Base-by-base conservation (phyloP, 2,113 vertebrate genomes). In the Marcusenius ussheri region DNA sequence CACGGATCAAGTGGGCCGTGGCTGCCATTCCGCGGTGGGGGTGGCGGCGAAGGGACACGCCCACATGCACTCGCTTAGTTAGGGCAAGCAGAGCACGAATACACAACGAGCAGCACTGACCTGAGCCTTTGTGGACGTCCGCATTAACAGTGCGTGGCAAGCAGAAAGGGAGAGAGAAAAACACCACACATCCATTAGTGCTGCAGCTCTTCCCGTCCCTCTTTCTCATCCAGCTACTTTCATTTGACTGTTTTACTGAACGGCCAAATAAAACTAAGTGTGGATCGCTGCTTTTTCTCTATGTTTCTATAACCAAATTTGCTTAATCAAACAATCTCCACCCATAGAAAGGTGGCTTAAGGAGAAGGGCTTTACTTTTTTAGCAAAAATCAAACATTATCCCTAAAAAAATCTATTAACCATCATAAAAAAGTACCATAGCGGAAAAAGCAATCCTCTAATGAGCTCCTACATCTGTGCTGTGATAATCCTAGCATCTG, bases 121-220 rank as follows among this genome's bases (percentile, higher is more conserved):
- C 97, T 97, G 96, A 97, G 97, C 97, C 96, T 97, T 97, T 95
- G 96, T 92, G 96, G 96, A 96, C 93, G 95, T 97, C 96, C 96
- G 92, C 94, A 95, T 95, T 95, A 96, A 95, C 96, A 96, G 94
- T 94, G 93, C 95, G 92, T 95, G 95, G 96, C 91, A 95, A 95
- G 95, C 96, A 96, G 93, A 95, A 95, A 56, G 85, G 70, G 85
- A 51, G 42, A 62, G 45, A 96, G 95, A 97, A 96, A 96, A 95
- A 95, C 96, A 91, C 85, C 85, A 87, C 50, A 96, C 93, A 96
- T 93, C 93, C 90, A 96, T 97, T 97, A 97, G 96, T 96, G 94
- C 46, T 88, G 42, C 77, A 47, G 45, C 45, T 27, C 58, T 9
- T 66, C 58, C 58, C 62, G 10, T 13, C 4, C 83, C 39, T 50